A percentile compares a stretch with the other conserved stretches of the same genome.
Evolutionary conservation across 23 tunicate species (phyloP).

Genomic region (Aplidium turbinatum): DNA sequence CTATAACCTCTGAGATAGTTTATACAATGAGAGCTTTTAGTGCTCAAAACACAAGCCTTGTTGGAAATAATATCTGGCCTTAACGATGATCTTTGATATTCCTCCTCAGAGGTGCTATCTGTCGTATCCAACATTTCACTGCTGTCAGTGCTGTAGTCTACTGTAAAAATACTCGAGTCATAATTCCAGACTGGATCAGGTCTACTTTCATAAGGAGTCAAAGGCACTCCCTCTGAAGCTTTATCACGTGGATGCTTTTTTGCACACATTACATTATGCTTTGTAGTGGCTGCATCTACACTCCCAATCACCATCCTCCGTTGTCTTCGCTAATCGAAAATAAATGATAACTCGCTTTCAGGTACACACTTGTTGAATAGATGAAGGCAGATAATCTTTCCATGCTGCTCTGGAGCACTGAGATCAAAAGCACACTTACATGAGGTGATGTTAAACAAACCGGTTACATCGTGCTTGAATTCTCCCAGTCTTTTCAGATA

Average conservation of each 20-base stretch:
- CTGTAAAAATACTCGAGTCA: constrained; percentile 1
- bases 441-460: constrained; percentile 13
- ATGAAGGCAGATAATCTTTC: constrained; percentile 12
- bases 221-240: background rate
- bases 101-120: constrained; percentile 2
- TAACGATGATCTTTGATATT: constrained; percentile 5
- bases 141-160: background rate
- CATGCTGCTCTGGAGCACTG: background rate
- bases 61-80: background rate
- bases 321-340: constrained; percentile 1
- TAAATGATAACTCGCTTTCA: constrained; percentile 1
- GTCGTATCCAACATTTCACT: background rate
- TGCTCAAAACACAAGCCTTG: constrained; percentile 9
- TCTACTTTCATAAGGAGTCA: constrained; percentile 2
- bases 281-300: constrained; percentile 1
- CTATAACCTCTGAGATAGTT: background rate
- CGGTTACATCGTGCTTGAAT: constrained; percentile 1
- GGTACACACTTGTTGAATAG: background rate
- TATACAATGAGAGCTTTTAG: background rate
- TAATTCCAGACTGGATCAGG: background rate
- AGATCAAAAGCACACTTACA: constrained; percentile 7
- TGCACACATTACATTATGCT: background rate
- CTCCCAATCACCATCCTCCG: constrained; percentile 6
- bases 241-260: no score
- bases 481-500: background rate